phyloP scores from a whole-genome alignment of 2,113 vertebrate genomes.

The Microtus ochrogaster region DNA sequence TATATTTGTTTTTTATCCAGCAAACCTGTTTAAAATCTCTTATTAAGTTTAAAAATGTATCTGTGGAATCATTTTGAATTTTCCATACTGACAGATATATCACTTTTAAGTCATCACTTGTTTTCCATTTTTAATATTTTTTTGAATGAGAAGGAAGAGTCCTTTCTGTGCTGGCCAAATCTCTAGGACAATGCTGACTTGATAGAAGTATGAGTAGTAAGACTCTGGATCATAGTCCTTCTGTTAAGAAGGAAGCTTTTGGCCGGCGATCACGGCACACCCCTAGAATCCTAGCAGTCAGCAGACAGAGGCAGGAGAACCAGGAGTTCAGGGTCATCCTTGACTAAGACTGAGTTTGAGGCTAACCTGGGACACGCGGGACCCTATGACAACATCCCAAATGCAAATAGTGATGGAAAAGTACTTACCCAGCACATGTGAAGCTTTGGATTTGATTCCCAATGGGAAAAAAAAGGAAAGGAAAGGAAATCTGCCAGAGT shows the following conservation, averaged over 20 bases:
- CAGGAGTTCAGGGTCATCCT: not conserved
- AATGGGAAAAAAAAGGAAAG: not conserved
- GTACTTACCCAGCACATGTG: rapidly evolving
- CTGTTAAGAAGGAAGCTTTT: not conserved
- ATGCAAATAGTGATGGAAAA: not conserved
- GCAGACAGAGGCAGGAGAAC: not conserved
- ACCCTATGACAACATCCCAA: not conserved
- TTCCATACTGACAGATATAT: not conserved
- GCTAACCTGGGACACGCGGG: too few relatives aligned
- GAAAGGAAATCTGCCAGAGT: not conserved
- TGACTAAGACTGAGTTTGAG: not conserved
- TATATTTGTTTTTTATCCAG: slow-evolving; percentile 11
- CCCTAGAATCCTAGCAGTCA: not conserved
- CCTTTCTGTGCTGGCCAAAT: not conserved
- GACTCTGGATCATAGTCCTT: not conserved
- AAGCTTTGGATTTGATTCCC: not conserved
- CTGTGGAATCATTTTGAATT: not conserved
- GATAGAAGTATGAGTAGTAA: not conserved
- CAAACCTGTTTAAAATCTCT: slow-evolving; percentile 35
- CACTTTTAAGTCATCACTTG: not conserved
- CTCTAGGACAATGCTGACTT: not conserved
- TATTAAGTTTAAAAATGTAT: slow-evolving; percentile 34
- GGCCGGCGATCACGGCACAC: too few relatives aligned
- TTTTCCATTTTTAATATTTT: not conserved
- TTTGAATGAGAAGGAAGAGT: not conserved